Conservation (phyloP, 1,140 invertebrate species). For the Elymnias hypermnestra region DNA sequence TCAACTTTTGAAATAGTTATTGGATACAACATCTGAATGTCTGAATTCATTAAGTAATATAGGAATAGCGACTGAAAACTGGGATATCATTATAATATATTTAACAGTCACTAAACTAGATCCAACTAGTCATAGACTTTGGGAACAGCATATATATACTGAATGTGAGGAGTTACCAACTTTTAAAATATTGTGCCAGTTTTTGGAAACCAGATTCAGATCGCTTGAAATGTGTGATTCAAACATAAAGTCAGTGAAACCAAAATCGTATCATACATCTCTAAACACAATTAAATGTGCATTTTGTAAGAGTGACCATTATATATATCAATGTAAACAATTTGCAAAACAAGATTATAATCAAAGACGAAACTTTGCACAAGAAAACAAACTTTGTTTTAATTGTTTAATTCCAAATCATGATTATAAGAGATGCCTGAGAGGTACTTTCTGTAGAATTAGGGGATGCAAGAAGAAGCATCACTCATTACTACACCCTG, state of each 20-base stretch:
- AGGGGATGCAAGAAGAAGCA: slow-evolving; percentile 12
- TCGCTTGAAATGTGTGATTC: slow-evolving; percentile 10
- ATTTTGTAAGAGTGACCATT: slow-evolving; percentile 16
- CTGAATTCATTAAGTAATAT: slow-evolving; percentile 14
- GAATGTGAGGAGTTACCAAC: slow-evolving; percentile 5
- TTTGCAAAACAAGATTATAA: slow-evolving; percentile 10
- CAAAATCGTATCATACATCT: slow-evolving; percentile 5
- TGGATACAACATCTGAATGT: slow-evolving; percentile 16
- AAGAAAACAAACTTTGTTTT: slow-evolving; percentile 19
- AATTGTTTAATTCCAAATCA: slow-evolving; percentile 25
- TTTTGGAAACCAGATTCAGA: slow-evolving; percentile 15
- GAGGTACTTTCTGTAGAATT: slow-evolving; percentile 11
- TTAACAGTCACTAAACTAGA: slow-evolving; percentile 20
- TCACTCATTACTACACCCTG: slow-evolving; percentile 18
- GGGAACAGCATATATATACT: slow-evolving; percentile 11
- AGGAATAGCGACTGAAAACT: slow-evolving; percentile 10
- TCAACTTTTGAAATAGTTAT: slow-evolving; percentile 8
- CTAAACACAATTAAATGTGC: slow-evolving; percentile 7
- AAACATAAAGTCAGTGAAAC: slow-evolving; percentile 1
- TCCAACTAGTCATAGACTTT: slow-evolving; percentile 12
- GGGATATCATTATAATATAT: slow-evolving; percentile 21
- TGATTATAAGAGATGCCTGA: slow-evolving; percentile 7
- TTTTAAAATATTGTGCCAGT: slow-evolving; percentile 10
- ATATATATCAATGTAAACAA: slow-evolving; percentile 17
- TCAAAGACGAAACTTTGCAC: neutral